Conservation (phyloP, 1,140 invertebrate genomes). For the Drosophila yakuba region DNA sequence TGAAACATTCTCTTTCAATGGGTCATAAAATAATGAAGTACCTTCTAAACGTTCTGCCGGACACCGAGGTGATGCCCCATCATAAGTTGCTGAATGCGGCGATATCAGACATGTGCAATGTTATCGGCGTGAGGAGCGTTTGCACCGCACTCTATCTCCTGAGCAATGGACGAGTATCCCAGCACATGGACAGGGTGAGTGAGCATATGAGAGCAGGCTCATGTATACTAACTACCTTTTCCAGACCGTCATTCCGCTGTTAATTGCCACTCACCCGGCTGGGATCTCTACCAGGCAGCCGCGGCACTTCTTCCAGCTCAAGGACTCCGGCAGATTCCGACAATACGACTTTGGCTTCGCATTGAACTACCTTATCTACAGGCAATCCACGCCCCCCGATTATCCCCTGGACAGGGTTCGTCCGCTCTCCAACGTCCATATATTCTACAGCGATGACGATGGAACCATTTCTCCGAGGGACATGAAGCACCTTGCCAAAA, state of each 20-base stretch:
- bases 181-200: neutral
- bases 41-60: neutral
- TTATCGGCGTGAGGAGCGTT: neutral
- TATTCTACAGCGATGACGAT: slow-evolving; percentile 89
- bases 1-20: neutral
- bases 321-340: slow-evolving; percentile 81
- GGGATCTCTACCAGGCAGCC: slow-evolving; percentile 91
- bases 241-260: neutral
- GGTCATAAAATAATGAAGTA: neutral
- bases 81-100: neutral
- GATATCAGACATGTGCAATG: neutral
- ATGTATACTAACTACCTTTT: neutral
- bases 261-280: slow-evolving; percentile 87
- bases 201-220: neutral
- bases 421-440: slow-evolving; percentile 85
- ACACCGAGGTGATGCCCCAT: neutral
- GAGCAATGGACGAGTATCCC: neutral
- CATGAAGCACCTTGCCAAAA: neutral
- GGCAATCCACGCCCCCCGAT: slow-evolving; percentile 85
- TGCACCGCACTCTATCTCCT: neutral
- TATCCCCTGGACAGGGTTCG: slow-evolving; percentile 86
- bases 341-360: slow-evolving; percentile 78
- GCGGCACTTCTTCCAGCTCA: slow-evolving; percentile 88
- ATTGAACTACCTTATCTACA: slow-evolving; percentile 84
- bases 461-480: neutral